These are phyloP conservation scores for Drosophila triauraria DNA, from an alignment of 1,140 invertebrate species.

Conservation along the genomic window DNA sequence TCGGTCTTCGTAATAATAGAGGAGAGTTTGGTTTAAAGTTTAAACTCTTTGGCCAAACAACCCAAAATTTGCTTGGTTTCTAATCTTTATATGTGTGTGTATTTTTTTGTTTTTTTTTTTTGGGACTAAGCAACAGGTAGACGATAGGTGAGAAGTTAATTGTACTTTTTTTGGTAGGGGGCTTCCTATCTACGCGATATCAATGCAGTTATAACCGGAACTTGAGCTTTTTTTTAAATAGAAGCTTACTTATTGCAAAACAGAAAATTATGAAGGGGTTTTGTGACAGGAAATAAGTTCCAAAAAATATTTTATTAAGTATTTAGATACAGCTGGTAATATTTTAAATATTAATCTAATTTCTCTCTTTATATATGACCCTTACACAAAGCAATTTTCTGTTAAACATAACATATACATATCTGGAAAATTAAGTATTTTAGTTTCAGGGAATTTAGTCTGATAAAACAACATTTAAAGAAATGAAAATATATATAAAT, in stretches of 20 bases:
- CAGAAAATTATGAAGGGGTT: not conserved
- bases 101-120: not conserved
- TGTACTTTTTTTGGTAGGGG: constrained; percentile 2
- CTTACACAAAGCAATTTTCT: not conserved
- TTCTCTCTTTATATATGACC: not conserved
- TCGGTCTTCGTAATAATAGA: constrained; percentile 34
- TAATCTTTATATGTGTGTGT: not conserved
- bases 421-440: not conserved
- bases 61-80: not conserved
- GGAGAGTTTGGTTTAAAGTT: constrained; percentile 18
- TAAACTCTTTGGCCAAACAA: constrained; percentile 14
- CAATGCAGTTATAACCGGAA: constrained; percentile 37
- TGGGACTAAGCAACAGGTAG: constrained; percentile 29
- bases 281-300: not conserved
- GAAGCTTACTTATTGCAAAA: not conserved
- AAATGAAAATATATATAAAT: not conserved
- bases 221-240: not conserved
- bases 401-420: not conserved
- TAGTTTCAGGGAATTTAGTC: not conserved
- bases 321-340: not conserved
- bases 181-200: constrained; percentile 28
- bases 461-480: not conserved
- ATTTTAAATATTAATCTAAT: not conserved
- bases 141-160: not conserved
- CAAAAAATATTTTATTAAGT: too few species aligned